Base-by-base conservation (phyloP, 2,888 invertebrate species). In the Eristalis tenax region DNA sequence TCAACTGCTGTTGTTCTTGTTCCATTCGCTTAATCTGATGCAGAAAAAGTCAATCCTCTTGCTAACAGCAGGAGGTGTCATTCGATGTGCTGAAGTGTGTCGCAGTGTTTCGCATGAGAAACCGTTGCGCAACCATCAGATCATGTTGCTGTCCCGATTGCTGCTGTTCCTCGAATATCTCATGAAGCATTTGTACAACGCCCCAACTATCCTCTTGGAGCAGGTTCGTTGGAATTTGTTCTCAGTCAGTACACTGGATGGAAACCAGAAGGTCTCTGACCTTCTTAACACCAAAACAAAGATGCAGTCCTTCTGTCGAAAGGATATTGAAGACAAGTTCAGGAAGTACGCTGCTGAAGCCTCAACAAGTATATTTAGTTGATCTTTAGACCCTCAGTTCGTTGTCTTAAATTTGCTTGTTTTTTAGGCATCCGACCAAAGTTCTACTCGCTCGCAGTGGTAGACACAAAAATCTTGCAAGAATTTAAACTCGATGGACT, bases 21-120 rank as follows among this genome's bases (percentile, higher is more conserved):
- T 99, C 93, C 99, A 99, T 93, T 98, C 98, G 0, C 93, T 99
- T 83, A 98, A 98, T 90, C 94, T 99, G 86, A 98, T 98, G 97
- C 98, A 99, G 93, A 99, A 99, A 94, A 99, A 99, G 93, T 97
- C 97, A 1, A 97, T 99, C 1, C 94, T 99, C 50, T 94, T 99
- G 10, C 94, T 97, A 90, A 96, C 97, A 40, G 96, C 97, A 1
- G 96, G 97, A 88, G 97, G 95, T 4, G 95, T 96, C 5, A 94
- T 96, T 77, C 94, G 95, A 76, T 96, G 95, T 90, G 95, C 95
- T 10, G 96, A 95, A 91, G 95, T 95, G 4, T 94, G 95, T 1
- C 94, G 95, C 1, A 90, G 91, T 73, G 91, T 93, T 38, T 91
- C 91, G 8, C 88, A 91, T 1, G 93, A 93, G 4, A 92, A 92